phyloP scores from a whole-genome alignment of 2,113 vertebrate species.

The Todiramphus saurophagus region DNA sequence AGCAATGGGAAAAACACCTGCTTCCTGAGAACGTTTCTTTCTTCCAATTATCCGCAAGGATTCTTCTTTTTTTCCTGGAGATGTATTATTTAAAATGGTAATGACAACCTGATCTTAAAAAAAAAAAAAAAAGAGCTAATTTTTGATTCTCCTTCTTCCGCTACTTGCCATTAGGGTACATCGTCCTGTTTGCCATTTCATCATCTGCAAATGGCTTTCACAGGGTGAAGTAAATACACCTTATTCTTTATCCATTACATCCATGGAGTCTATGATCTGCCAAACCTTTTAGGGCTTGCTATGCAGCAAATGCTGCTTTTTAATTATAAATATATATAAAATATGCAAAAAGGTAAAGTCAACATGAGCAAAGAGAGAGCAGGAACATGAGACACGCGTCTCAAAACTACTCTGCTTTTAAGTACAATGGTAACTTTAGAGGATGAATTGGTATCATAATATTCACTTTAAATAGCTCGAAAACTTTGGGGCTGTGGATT shows the following conservation, averaged over 20 bases:
- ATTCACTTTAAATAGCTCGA: background rate
- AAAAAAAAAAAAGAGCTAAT: background rate
- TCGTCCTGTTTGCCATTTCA: background rate
- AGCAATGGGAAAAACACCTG: conserved; percentile 39
- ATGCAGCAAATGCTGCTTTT: background rate
- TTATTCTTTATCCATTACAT: background rate
- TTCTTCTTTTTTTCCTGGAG: background rate
- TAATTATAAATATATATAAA: conserved; percentile 38
- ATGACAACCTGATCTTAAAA: background rate
- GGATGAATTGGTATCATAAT: background rate
- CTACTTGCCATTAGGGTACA: background rate
- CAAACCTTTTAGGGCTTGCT: background rate
- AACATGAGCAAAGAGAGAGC: background rate
- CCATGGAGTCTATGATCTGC: rapidly evolving
- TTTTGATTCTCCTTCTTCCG: background rate
- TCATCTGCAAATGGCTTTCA: background rate
- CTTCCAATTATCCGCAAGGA: background rate
- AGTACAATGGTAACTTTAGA: background rate
- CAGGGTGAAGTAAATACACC: background rate
- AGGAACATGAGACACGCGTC: background rate
- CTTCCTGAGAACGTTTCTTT: background rate
- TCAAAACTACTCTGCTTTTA: background rate
- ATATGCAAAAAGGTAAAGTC: background rate
- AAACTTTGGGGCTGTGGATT: background rate
- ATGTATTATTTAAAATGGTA: conserved; percentile 1